phyloP scores from a whole-genome alignment of 37 sponge, comb jelly and placozoan species.

The Oscarella lobularis region DNA sequence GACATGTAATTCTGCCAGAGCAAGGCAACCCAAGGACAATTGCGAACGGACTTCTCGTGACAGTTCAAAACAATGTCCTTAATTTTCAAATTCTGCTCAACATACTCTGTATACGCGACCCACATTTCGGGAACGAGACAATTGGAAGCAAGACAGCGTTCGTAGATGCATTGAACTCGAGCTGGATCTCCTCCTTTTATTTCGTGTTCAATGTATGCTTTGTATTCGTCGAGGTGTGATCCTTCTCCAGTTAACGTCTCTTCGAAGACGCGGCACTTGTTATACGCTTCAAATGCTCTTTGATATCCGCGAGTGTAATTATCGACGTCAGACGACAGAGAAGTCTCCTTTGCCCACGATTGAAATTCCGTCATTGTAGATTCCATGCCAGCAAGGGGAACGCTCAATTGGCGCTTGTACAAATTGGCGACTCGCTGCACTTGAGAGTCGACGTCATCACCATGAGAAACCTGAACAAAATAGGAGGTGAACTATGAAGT shows the following conservation, averaged over 20 bases:
- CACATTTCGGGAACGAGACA: conserved; percentile 41
- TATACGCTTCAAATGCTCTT: neutral
- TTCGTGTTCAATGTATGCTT: conserved; percentile 22
- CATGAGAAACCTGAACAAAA: too few relatives aligned
- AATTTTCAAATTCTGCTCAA: conserved; percentile 24
- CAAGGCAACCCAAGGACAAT: conserved; percentile 59
- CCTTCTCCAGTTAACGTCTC: neutral
- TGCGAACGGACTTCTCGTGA: conserved; percentile 43
- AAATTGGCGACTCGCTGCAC: conserved; percentile 44
- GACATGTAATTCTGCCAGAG: conserved; percentile 31
- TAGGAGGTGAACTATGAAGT: too few relatives aligned
- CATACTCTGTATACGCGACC: conserved; percentile 31
- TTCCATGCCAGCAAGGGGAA: conserved; percentile 50
- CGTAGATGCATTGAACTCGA: conserved; percentile 38
- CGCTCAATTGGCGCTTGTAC: conserved; percentile 37
- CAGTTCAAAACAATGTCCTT: conserved; percentile 13
- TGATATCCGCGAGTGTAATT: neutral
- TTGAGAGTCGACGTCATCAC: conserved; percentile 8
- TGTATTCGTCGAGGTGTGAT: conserved; percentile 10
- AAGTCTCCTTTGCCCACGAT: neutral
- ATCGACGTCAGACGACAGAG: neutral
- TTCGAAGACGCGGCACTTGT: neutral
- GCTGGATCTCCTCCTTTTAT: conserved; percentile 18
- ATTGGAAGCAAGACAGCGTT: conserved; percentile 40
- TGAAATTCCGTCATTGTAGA: neutral